These are phyloP conservation scores for Leucozona laternaria DNA, from an alignment of 2,888 invertebrate species.

Conservation along the genomic window DNA sequence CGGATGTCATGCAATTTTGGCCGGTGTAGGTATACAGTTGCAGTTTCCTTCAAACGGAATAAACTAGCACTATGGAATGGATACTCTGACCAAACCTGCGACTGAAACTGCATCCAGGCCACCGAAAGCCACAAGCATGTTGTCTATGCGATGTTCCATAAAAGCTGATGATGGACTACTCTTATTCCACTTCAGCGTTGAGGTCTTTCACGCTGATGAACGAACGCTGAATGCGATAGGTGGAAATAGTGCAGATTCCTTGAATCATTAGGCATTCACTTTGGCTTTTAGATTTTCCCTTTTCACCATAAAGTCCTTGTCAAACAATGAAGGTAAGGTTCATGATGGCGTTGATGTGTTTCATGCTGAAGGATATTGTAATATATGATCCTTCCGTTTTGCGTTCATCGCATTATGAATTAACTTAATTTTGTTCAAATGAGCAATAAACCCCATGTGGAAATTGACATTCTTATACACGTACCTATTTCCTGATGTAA, in stretches of 20 bases:
- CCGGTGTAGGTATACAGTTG: not conserved
- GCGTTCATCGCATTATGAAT: conserved; percentile 14
- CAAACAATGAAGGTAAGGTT: not conserved
- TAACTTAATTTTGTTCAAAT: conserved; percentile 40
- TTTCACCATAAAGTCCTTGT: conserved; percentile 25
- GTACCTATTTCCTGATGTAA: not conserved
- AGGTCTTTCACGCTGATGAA: conserved; percentile 59
- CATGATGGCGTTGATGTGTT: not conserved
- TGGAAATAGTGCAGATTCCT: conserved; percentile 28
- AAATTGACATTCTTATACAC: not conserved
- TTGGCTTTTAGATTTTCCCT: conserved; percentile 39
- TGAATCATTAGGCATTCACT: conserved; percentile 74
- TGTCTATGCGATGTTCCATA: not conserved
- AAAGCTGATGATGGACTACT: conserved; percentile 30
- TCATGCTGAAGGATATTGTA: not conserved
- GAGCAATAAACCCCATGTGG: conserved; percentile 8
- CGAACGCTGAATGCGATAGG: conserved; percentile 28
- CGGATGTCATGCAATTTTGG: conserved; percentile 30
- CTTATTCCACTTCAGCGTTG: conserved; percentile 15
- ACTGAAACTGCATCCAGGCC: not conserved
- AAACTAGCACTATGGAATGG: conserved; percentile 7
- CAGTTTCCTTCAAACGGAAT: conserved; percentile 17
- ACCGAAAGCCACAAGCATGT: conserved; percentile 38
- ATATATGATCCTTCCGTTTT: not conserved
- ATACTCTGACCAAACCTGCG: not conserved